A percentile compares a stretch with the other conserved stretches of the same genome.
phyloP scores from a whole-genome alignment of 1,140 invertebrate genomes.

The Panagrolaimus sp. region DNA sequence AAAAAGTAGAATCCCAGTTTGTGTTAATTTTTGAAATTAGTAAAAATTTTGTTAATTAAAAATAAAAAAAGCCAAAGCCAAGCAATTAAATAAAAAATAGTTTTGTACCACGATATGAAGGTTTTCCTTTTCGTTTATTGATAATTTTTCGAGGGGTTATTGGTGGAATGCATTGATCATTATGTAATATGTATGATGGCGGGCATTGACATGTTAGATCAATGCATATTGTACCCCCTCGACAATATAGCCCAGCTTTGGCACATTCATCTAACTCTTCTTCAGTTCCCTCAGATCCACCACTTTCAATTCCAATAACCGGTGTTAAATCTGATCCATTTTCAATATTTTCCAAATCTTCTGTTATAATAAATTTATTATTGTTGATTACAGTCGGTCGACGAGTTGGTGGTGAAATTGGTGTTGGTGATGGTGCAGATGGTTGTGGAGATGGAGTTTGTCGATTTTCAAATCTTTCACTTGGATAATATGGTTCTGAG shows the following conservation, averaged over 20 bases:
- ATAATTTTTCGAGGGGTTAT: conserved; percentile 16
- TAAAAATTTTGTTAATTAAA: neutral
- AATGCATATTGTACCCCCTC: conserved; percentile 45
- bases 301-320: neutral
- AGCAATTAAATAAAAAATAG: neutral
- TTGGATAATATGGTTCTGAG: too few species aligned
- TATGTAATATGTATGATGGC: conserved; percentile 30
- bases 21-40: conserved; percentile 2
- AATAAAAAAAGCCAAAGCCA: too few species aligned
- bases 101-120: conserved; percentile 15
- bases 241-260: conserved; percentile 37
- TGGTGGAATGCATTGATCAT: conserved; percentile 45
- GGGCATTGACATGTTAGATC: conserved; percentile 50
- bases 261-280: conserved; percentile 39
- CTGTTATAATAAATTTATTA: too few species aligned
- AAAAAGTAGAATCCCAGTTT: too few species aligned
- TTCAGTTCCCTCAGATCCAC: neutral
- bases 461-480: too few species aligned
- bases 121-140: conserved; percentile 20
- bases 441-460: too few species aligned
- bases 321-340: neutral
- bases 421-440: neutral
- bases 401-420: conserved; percentile 13
- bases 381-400: neutral
- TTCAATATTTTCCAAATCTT: neutral